Base-by-base conservation (phyloP, 2,113 vertebrate species). In the Cavia aperea region DNA sequence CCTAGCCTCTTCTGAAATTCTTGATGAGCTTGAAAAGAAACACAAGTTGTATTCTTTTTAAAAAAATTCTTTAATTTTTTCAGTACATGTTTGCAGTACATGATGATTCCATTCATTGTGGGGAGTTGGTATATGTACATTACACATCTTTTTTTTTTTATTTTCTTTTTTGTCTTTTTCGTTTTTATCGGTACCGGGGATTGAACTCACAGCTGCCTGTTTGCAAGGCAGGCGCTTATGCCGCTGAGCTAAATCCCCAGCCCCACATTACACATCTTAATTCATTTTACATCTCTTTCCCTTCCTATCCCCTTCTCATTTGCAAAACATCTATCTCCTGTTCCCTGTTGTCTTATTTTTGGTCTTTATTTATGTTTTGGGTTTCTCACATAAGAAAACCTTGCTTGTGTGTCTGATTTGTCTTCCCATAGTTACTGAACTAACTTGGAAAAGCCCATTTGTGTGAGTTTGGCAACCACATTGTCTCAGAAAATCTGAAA, bases 401-500 rank as follows among this genome's bases (percentile, higher is more conserved):
- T 15, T 78, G 15, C 29, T 51, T 78, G 15, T 51, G 16, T 78
- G 15, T 77, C 29, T 31, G 46, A 49, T 78, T 78, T 51, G 31
- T 92, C 86, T 95, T 73, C 58, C 92, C 26, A 4, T 39, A 81
- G 68, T 82, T 75, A 33, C 10, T 89, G 87, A 87, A 46, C 68
- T 7, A 0, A 60, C 91, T 92, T 81, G 15, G 87, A 93, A 92
- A 92, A 90, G 54, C 68, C 56, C 49, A 21, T 77, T 26, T 49
- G 11, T 88, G 15, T 78, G 36, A 54, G 77, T 58, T 85, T 65
- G n/a, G 19, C 31, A 33, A 85, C 56, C 18, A 29, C 2, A 6
- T 70, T 58, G 43, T 93, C 88, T 94, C 92, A 83, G 66, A 78
- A 66, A 60, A 88, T 75, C 93, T 88, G 68, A 91, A 93, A 84